These are phyloP conservation scores for Papilio glaucus DNA, from an alignment of 1,140 invertebrate species.

Conservation along the genomic window DNA sequence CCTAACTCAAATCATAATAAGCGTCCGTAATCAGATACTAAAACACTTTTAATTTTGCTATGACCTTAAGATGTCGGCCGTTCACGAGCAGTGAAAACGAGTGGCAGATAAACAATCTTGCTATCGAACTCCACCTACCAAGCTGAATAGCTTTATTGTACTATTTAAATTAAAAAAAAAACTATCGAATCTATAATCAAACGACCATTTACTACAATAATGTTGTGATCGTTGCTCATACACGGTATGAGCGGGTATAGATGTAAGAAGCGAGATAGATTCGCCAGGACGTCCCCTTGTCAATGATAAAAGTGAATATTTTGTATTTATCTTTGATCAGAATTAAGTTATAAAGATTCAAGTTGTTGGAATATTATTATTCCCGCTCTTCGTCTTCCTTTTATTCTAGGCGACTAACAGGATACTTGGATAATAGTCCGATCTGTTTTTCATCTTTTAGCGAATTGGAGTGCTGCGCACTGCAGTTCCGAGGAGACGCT, in stretches of 20 bases:
- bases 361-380: no score
- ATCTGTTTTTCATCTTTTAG: no score
- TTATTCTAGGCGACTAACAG: no score
- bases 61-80: conserved; percentile 76
- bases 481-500: no score
- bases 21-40: conserved; percentile 75
- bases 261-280: not conserved
- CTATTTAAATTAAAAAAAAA: conserved; percentile 40
- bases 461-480: no score
- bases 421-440: no score
- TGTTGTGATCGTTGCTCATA: not conserved
- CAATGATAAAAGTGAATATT: no score
- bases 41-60: conserved; percentile 80
- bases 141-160: conserved; percentile 61
- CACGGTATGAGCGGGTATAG: not conserved
- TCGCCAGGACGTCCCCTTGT: no score
- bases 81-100: conserved; percentile 79
- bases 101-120: conserved; percentile 75
- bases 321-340: no score
- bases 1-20: conserved; percentile 67
- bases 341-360: no score
- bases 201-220: not conserved
- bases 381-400: no score
- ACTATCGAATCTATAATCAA: conserved; percentile 42
- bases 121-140: conserved; percentile 69